These are phyloP conservation scores for Manacus vitellinus DNA, from an alignment of 2,113 vertebrate species.

Conservation along the genomic window DNA sequence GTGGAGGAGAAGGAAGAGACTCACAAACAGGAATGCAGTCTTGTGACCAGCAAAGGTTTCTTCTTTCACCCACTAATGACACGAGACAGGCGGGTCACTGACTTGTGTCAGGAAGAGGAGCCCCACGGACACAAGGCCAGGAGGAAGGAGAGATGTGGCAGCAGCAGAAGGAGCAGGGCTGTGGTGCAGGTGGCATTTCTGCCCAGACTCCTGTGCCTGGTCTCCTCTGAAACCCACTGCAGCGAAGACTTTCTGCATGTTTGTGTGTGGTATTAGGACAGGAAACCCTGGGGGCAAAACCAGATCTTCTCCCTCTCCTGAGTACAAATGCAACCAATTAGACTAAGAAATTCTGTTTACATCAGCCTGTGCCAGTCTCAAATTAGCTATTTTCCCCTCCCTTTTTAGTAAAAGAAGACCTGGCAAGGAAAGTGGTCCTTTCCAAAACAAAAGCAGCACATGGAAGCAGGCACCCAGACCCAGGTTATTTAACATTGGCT, in stretches of 20 bases:
- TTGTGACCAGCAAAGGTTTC: not conserved
- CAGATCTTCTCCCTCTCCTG: not conserved
- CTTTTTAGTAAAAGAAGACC: not conserved
- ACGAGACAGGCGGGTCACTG: not conserved
- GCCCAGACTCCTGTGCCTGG: not conserved
- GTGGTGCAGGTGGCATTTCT: not conserved
- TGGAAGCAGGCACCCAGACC: accelerated
- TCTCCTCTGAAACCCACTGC: not conserved
- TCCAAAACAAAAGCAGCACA: not conserved
- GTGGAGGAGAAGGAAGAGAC: not conserved
- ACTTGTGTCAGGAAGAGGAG: not conserved
- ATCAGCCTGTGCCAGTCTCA: not conserved
- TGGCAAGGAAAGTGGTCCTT: not conserved
- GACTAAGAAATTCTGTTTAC: not conserved
- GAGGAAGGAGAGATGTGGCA: not conserved
- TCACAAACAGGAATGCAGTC: not conserved
- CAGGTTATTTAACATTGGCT: not conserved
- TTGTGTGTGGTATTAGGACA: not conserved
- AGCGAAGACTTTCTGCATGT: not conserved
- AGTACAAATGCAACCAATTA: not conserved
- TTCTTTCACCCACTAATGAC: not conserved
- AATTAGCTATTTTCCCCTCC: not conserved
- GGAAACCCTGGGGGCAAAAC: not conserved
- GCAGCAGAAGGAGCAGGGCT: not conserved
- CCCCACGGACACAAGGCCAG: not conserved